phyloP scores from a whole-genome alignment of 1,140 invertebrate species.

The Cecropterus lyciades region DNA sequence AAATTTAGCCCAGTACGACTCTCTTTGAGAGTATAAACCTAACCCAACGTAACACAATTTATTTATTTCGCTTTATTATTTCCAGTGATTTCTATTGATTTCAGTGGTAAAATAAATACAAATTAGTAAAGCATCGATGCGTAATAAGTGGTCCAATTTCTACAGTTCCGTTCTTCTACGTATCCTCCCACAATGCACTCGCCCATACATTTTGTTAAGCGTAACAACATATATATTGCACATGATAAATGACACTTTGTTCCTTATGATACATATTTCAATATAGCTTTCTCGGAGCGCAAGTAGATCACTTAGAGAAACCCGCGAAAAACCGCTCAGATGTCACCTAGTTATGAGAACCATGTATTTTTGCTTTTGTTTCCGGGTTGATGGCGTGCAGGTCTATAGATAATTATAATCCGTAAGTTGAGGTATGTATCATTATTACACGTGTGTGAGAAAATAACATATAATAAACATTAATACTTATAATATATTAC shows the following conservation, averaged over 20 bases:
- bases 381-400: conserved; percentile 1
- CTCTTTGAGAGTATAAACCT: no score
- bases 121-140: conserved; percentile 41
- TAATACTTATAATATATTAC: no score
- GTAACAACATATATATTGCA: background rate
- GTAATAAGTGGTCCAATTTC: conserved; percentile 55
- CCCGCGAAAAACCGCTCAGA: conserved; percentile 21
- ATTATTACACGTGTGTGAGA: no score
- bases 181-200: conserved; percentile 35
- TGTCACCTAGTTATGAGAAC: conserved; percentile 11
- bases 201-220: background rate
- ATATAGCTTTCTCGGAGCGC: conserved; percentile 29
- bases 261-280: conserved; percentile 25
- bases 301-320: conserved; percentile 32
- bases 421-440: no score
- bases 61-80: background rate
- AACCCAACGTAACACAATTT: no score
- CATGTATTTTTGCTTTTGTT: conserved; percentile 21
- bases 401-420: no score
- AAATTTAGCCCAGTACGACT: no score
- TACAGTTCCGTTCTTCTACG: conserved; percentile 46
- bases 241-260: conserved; percentile 13
- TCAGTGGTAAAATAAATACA: conserved; percentile 8
- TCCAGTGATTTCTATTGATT: background rate
- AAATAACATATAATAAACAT: no score